Base-by-base conservation (phyloP, 2,888 invertebrate genomes). In the Ptilodon capucinus region DNA sequence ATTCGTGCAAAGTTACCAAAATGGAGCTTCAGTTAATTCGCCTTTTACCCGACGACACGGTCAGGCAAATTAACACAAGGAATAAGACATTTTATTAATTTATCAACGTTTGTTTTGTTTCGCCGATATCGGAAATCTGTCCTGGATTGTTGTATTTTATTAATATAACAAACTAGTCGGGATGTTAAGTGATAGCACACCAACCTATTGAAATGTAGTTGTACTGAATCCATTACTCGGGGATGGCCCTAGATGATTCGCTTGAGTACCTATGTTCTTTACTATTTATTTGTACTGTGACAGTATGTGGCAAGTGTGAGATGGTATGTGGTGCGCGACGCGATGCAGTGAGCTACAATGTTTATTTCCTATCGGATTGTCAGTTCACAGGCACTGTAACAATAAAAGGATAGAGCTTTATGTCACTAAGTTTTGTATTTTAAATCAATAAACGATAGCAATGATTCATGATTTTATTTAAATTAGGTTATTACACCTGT, bases 401-500 rank as follows among this genome's bases (percentile, higher is more conserved):
- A 91, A 91, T 91, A 91, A 91, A 91, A 88, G 84, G 87, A 90
- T 90, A 88, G 87, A 90, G 91, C 91, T 91, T 90, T 90, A 87
- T 91, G 90, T 90, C 90, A 91, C 90, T 91, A 91, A 90, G 90
- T 91, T 91, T 91, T 91, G 91, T 91, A 91, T 91, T 91, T 91
- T 91, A 91, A 91, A 91, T 89, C 90, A 91, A 90, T 91, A 91
- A 91, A 91, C 88, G 87, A 91, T 91, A 91, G 91, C 88, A 89
- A 87, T 84, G 86, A 89, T 58, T 49, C 52, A 51, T 66, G 60
- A 63, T 64, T 77, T 78, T 71, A 74, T 74, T 75, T 68, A 36
- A n/a, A n/a, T n/a, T n/a, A n/a, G n/a, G n/a, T n/a, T n/a, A n/a
- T n/a, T n/a, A n/a, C n/a, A n/a, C n/a, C n/a, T n/a, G n/a, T n/a